These are phyloP conservation scores for Leptosomus discolor DNA, from an alignment of 2,113 vertebrate species.

Conservation along the genomic window DNA sequence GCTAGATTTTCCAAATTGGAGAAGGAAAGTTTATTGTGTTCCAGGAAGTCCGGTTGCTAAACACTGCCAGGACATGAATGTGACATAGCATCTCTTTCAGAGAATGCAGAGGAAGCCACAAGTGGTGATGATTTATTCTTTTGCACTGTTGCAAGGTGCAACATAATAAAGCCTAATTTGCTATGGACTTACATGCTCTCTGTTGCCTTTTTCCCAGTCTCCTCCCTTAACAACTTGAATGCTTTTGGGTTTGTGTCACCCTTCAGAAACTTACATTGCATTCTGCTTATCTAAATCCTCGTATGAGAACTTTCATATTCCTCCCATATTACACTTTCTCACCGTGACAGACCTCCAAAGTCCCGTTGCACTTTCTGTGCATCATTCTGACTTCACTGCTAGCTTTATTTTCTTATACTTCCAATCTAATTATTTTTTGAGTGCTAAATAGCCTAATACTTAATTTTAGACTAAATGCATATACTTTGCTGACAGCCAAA, in stretches of 20 bases:
- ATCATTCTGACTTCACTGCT: neutral
- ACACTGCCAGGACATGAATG: no score
- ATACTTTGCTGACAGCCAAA: neutral
- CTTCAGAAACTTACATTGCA: neutral
- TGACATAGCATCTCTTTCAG: neutral
- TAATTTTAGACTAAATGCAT: neutral
- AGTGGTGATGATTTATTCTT: neutral
- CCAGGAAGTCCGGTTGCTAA: neutral
- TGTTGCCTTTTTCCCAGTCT: neutral
- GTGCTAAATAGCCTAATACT: neutral
- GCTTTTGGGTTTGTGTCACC: neutral
- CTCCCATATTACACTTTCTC: neutral
- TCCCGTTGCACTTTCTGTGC: neutral
- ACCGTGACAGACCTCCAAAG: neutral
- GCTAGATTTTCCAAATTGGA: neutral
- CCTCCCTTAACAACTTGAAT: neutral
- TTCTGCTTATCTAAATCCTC: neutral
- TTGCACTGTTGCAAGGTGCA: neutral
- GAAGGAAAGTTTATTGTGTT: neutral
- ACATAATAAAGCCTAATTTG: neutral
- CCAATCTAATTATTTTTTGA: neutral
- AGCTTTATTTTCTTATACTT: neutral
- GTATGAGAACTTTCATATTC: neutral
- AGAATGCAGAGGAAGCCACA: neutral
- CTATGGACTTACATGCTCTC: neutral